Percentiles rank a stretch among this genome's conserved stretches.
Conservation (phyloP, 2,888 invertebrate genomes). For the Digitonthophagus gazella region DNA sequence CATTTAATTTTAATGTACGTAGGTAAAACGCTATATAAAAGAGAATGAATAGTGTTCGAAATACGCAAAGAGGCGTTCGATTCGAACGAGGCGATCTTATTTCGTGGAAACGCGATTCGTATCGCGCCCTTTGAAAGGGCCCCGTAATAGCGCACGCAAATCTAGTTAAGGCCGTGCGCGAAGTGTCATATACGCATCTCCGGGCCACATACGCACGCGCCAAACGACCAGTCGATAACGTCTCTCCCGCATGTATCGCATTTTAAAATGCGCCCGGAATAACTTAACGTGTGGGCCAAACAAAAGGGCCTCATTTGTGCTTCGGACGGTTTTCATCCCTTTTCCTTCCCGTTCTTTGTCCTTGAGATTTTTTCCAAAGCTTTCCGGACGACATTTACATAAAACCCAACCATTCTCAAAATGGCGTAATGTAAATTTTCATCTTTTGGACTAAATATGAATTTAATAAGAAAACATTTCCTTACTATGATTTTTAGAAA, state of each 20-base stretch:
- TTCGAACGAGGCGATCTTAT: not conserved
- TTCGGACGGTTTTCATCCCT: not conserved
- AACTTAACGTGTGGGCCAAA: constrained; percentile 39
- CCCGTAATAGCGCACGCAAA: not conserved
- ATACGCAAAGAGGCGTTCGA: not conserved
- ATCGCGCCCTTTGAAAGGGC: not conserved
- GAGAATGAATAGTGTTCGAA: not conserved
- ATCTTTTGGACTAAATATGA: no score
- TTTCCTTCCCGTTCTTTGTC: not conserved
- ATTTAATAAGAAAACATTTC: no score
- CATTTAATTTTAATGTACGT: no score
- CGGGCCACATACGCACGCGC: constrained; percentile 40
- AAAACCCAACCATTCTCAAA: not conserved
- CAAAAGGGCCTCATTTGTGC: not conserved
- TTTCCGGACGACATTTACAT: not conserved
- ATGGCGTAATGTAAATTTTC: not conserved
- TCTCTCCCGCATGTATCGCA: constrained; percentile 46
- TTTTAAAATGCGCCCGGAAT: constrained; percentile 47
- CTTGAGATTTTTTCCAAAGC: not conserved
- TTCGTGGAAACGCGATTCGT: not conserved
- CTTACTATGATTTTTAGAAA: no score
- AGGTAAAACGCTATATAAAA: not conserved
- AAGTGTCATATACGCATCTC: not conserved
- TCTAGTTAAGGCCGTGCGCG: not conserved
- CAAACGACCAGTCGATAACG: constrained; percentile 44